Percentiles rank a stretch among this genome's conserved stretches.
These are phyloP conservation scores for Oncorhynchus gorbuscha DNA, from an alignment of 2,113 vertebrate species.

Conservation along the genomic window DNA sequence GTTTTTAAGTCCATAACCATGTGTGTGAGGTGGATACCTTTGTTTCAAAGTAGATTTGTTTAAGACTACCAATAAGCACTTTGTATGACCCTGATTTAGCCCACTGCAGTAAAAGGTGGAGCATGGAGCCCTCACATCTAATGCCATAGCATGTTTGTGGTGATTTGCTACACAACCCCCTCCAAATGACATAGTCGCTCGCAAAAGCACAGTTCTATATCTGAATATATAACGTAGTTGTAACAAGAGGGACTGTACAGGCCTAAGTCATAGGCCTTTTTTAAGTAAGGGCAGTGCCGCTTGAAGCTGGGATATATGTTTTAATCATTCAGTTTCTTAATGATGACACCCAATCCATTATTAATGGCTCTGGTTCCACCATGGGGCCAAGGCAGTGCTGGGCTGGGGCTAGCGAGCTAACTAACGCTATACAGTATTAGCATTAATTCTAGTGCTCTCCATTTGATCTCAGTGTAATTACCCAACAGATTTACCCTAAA, in stretches of 20 bases:
- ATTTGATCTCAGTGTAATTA: slow-evolving; percentile 64
- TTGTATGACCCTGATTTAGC: too few species aligned
- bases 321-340: slow-evolving; percentile 79
- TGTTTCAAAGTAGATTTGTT: too few species aligned
- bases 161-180: too few species aligned
- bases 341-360: slow-evolving; percentile 83
- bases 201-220: neutral
- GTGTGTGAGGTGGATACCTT: too few species aligned
- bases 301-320: slow-evolving; percentile 78
- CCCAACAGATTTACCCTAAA: slow-evolving; percentile 20
- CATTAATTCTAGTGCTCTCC: slow-evolving; percentile 40
- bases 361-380: slow-evolving; percentile 71
- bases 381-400: slow-evolving; percentile 38
- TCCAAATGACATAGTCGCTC: too few species aligned
- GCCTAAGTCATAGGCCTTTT: neutral
- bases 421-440: slow-evolving; percentile 22
- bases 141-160: too few species aligned
- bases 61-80: too few species aligned
- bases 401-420: slow-evolving; percentile 12
- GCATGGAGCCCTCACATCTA: too few species aligned
- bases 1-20: too few species aligned
- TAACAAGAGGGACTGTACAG: neutral
- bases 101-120: too few species aligned
- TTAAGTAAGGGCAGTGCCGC: slow-evolving; percentile 44
- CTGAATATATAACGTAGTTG: neutral